A percentile compares a stretch with the other conserved stretches of the same genome.
phyloP scores from a whole-genome alignment of 2,888 invertebrate genomes.

The Nemapogon koenigi region DNA sequence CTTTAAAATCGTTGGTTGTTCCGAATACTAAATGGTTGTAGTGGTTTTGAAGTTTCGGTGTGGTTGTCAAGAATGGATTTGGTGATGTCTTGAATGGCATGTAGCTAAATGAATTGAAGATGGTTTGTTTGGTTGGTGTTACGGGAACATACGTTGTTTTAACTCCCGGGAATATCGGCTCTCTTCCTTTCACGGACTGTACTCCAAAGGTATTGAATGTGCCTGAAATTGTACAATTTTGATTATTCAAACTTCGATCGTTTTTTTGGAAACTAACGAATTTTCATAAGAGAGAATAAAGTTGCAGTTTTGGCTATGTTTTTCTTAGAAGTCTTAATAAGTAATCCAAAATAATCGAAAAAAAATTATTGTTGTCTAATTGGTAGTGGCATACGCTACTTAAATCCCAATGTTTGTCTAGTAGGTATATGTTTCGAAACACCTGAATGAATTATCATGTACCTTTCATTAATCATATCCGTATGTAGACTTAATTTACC shows the following conservation, averaged over 20 bases:
- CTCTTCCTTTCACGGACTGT: slow-evolving; percentile 58
- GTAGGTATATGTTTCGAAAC: no score
- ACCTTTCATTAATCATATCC: no score
- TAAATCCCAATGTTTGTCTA: no score
- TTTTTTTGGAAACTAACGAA: neutral
- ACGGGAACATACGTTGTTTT: slow-evolving; percentile 47
- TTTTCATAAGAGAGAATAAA: neutral
- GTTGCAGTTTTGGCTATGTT: neutral
- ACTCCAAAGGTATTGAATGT: slow-evolving; percentile 68
- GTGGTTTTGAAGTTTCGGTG: slow-evolving; percentile 28
- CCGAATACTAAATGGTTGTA: slow-evolving; percentile 39
- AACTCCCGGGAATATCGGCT: slow-evolving; percentile 43
- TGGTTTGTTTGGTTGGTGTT: slow-evolving; percentile 44
- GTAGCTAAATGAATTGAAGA: slow-evolving; percentile 46
- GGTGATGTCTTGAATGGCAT: slow-evolving; percentile 43
- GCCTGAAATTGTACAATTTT: slow-evolving; percentile 33
- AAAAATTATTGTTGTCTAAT: no score
- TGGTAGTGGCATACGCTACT: no score
- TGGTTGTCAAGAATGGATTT: slow-evolving; percentile 30
- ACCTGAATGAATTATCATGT: no score
- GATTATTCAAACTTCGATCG: no score
- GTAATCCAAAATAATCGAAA: neutral
- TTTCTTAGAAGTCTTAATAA: neutral
- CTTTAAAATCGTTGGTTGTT: slow-evolving; percentile 40
- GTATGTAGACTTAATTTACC: no score